Evolutionary conservation across 1,140 invertebrate species (phyloP), one percentile per base, ranked within the genome.

Genomic region (Drosophila sucinea): DNA sequence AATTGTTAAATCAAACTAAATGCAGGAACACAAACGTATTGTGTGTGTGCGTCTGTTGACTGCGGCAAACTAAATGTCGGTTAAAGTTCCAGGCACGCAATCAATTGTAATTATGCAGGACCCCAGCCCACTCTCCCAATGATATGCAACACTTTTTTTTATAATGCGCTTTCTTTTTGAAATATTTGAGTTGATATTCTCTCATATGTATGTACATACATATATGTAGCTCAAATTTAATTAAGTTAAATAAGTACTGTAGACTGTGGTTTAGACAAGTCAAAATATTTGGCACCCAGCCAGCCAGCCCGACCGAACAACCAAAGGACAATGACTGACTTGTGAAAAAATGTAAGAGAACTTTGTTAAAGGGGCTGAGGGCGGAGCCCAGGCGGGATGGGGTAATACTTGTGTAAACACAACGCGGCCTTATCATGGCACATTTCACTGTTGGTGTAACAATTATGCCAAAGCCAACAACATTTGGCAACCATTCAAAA

Each of bases 391-490:
- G 35, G 3, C 23, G 44, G 25, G 10, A 51, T 51, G n/a, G 44
- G 44, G 44, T 51, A 51, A 63, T 8, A 57, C 23, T 57, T 35
- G 54, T 51, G 44, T 65, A 67, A 60, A 82, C 66, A 79, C 75
- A 82, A 67, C 73, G 83, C 54, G 76, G 79, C 83, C 83, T 86
- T 86, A 86, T 86, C 82, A 87, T 86, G 79, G 75, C 75, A 86
- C 83, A 86, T 86, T 86, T 86, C 83, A 81, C 71, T 86, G 82
- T 86, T 86, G 79, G 75, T 86, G 82, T 87, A 87, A 87, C 83
- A 86, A 86, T 86, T 86, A 86, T 79, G 77, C 66, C 82, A 86
- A 83, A 87, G 67, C 79, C 79, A 85, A 76, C 58, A 83, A 79
- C 70, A 87, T 82, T 87, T 86, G 82, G 82, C 82, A 87, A 78